These are phyloP conservation scores for Laterallus jamaicensis DNA, from an alignment of 2,113 vertebrate genomes.

Conservation along the genomic window DNA sequence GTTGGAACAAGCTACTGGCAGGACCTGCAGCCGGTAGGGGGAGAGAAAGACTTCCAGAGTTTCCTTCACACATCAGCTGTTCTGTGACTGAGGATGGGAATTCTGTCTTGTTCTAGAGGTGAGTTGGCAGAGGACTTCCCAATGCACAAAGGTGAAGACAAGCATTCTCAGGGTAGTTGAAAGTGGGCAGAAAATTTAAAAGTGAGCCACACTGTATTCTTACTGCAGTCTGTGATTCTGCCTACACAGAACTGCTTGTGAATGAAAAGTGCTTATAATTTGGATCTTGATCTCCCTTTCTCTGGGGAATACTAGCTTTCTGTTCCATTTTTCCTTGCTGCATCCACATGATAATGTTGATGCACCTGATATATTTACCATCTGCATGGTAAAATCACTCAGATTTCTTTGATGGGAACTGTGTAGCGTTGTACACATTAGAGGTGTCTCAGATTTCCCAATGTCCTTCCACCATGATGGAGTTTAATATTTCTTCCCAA, in stretches of 20 bases:
- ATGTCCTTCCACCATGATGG: neutral
- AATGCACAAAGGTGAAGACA: neutral
- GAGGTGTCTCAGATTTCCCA: conserved; percentile 24
- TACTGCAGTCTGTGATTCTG: neutral
- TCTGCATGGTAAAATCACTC: conserved; percentile 3
- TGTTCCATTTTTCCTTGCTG: neutral
- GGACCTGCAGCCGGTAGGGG: too few species aligned
- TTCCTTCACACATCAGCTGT: neutral
- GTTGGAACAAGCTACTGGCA: too few species aligned
- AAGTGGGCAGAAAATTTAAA: neutral
- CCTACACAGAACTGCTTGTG: neutral
- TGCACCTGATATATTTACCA: neutral
- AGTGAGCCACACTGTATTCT: neutral
- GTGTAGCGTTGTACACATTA: neutral
- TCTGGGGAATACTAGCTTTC: neutral
- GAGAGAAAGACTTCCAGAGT: neutral
- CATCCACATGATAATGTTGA: neutral
- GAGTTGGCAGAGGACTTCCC: neutral
- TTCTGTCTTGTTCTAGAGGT: neutral
- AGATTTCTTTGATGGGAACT: conserved; percentile 21
- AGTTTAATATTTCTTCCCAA: conserved; percentile 5
- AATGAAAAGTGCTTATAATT: neutral
- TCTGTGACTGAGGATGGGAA: neutral
- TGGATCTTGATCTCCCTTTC: neutral
- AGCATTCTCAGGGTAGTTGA: neutral